Conservation (phyloP, 37 sponge, comb jelly and placozoan species). For the Hexactinellida sp. region DNA sequence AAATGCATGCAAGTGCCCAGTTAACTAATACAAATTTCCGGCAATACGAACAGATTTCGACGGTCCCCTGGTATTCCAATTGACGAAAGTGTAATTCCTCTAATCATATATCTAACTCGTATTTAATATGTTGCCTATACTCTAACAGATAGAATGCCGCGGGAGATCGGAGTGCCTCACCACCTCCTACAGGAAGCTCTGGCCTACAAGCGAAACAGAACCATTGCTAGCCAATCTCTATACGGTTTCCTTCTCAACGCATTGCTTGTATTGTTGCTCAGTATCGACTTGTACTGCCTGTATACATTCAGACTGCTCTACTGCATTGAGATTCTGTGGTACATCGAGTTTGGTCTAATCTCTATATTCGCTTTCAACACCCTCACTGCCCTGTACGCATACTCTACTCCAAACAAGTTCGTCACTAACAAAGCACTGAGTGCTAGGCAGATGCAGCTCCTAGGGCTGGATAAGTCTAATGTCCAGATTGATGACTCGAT, state of each 20-base stretch:
- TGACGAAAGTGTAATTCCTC: too few relatives aligned
- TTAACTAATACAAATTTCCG: too few relatives aligned
- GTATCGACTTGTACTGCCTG: not conserved
- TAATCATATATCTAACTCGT: too few relatives aligned
- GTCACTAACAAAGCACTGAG: not conserved
- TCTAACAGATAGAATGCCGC: too few relatives aligned
- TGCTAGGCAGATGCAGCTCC: not conserved
- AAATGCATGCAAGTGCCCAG: too few relatives aligned
- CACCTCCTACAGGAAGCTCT: not conserved
- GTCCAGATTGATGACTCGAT: constrained; percentile 7
- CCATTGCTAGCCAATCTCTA: not conserved
- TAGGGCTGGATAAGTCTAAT: not conserved
- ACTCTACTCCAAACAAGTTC: not conserved
- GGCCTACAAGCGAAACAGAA: not conserved
- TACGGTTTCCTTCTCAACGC: constrained; percentile 4
- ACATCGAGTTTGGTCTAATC: not conserved
- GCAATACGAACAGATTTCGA: too few relatives aligned
- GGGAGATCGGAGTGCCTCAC: not conserved
- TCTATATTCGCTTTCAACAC: not conserved
- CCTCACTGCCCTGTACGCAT: not conserved
- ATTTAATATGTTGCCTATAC: too few relatives aligned
- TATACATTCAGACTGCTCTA: not conserved
- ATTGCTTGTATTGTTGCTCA: not conserved
- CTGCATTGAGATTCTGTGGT: not conserved
- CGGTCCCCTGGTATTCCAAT: too few relatives aligned